These are phyloP conservation scores for Spisula subtruncata DNA, from an alignment of 2,888 invertebrate species.

Conservation along the genomic window DNA sequence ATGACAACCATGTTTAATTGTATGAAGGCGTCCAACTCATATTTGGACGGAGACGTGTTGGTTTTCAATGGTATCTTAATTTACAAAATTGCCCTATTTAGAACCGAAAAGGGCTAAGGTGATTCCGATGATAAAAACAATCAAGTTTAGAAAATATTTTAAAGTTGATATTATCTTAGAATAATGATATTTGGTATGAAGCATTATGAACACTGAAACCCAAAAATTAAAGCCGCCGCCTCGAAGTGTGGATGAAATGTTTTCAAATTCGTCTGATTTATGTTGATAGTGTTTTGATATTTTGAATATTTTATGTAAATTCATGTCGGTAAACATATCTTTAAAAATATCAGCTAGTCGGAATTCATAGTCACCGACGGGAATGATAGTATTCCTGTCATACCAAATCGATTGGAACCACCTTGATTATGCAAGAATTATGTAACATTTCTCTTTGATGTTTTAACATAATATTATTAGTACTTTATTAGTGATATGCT, in stretches of 20 bases:
- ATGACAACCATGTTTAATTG: neutral
- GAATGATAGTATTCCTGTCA: too few relatives aligned
- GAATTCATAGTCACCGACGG: too few relatives aligned
- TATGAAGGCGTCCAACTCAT: neutral
- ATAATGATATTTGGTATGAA: neutral
- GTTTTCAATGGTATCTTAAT: constrained; percentile 33
- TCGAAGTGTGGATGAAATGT: neutral
- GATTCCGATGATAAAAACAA: constrained; percentile 44
- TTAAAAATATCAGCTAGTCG: too few relatives aligned
- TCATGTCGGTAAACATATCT: too few relatives aligned
- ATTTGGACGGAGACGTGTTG: constrained; percentile 6
- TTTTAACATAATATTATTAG: too few relatives aligned
- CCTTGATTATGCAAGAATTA: too few relatives aligned
- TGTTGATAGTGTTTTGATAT: too few relatives aligned
- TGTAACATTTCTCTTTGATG: too few relatives aligned
- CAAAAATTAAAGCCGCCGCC: neutral
- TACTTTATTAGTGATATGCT: too few relatives aligned
- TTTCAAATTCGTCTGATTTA: too few relatives aligned
- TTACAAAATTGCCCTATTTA: constrained; percentile 40
- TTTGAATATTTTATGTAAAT: too few relatives aligned
- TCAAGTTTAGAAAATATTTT: neutral
- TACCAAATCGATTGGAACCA: too few relatives aligned
- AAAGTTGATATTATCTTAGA: neutral
- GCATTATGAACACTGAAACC: neutral
- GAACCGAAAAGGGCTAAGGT: neutral